These are phyloP conservation scores for Stylophora pistillata DNA, from an alignment of 64 coral and sea anemone genomes.

Conservation along the genomic window DNA sequence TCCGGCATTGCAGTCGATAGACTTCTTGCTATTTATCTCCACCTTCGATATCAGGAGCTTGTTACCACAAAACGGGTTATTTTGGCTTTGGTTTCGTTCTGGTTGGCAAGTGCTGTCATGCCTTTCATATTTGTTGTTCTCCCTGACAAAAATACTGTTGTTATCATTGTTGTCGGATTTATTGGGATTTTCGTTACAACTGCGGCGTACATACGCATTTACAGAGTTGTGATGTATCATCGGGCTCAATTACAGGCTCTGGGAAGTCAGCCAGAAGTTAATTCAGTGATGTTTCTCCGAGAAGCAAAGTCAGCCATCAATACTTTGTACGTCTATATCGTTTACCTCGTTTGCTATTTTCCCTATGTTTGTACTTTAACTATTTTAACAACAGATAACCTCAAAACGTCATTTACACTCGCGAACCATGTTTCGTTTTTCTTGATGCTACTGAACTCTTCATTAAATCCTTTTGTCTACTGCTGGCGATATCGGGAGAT, in stretches of 20 bases:
- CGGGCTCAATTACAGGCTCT: neutral
- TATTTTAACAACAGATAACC: neutral
- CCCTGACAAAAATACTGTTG: neutral
- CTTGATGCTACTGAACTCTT: neutral
- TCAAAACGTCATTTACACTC: neutral
- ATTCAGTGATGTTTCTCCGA: neutral
- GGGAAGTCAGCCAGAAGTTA: neutral
- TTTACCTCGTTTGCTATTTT: neutral
- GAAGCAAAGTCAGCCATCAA: neutral
- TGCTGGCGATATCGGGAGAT: conserved; percentile 7
- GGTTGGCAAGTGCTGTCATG: neutral
- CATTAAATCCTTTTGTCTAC: neutral
- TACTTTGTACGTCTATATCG: neutral
- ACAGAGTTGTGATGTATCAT: neutral
- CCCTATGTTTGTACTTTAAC: neutral
- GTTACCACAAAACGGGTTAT: conserved; percentile 10
- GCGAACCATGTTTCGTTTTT: neutral
- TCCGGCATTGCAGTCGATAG: conserved; percentile 30
- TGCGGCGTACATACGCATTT: neutral
- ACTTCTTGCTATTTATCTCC: conserved; percentile 24
- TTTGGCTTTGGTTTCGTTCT: neutral
- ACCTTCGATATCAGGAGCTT: conserved; percentile 39
- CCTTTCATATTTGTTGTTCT: neutral
- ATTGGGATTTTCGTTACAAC: neutral
- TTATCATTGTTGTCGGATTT: neutral